Evolutionary conservation across 2,797 vertebrate species (phyloP), one percentile per base, ranked within the genome.

Genomic region (Alcedo quadribrachys): DNA sequence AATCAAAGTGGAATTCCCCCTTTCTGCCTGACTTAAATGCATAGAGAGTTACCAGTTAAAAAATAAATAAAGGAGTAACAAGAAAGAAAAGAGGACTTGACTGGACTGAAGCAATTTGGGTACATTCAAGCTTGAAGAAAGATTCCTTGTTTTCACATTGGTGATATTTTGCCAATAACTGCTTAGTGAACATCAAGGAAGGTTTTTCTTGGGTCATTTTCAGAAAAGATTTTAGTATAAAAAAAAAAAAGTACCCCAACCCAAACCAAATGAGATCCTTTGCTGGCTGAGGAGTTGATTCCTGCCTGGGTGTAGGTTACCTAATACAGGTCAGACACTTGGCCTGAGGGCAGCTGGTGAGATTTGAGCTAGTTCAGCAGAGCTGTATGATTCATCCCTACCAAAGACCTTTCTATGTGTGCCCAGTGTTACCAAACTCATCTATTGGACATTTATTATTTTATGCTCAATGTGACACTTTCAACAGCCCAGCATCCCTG

Each of bases 141-240:
- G 88, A 87, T 89, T 61, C 69, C 50, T 94, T 95, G 92, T 89
- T 85, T 89, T 83, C 79, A 77, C 50, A 28, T 70, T 50, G 58
- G 30, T 50, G 86, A 21, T 66, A 87, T 75, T 71, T 94, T 94
- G 84, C 86, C 87, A 85, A 7, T 58, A 87, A 77, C 16, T 61
- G 81, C 68, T 90, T 51, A 50, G 58, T 1, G 6, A 83, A 90
- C 54, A 83, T 71, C 42, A 87, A 93, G 86, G 71, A 90, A 90
- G 27, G 84, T 92, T 95, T 95, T 90, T 89, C 84, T 96, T 95
- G 87, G 84, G 73, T 75, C 65, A n/a, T 73, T 85, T 87, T 93
- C 90, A 95, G 92, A 87, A 93, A 81, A 71, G 3, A 33, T 35
- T 40, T 76, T 21, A 33, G 37, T 9, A 35, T 17, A 7, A 10